A percentile compares a stretch with the other conserved stretches of the same genome.
Evolutionary conservation across 2,113 vertebrate genomes (phyloP).

Genomic region (Myotis lucifugus): DNA sequence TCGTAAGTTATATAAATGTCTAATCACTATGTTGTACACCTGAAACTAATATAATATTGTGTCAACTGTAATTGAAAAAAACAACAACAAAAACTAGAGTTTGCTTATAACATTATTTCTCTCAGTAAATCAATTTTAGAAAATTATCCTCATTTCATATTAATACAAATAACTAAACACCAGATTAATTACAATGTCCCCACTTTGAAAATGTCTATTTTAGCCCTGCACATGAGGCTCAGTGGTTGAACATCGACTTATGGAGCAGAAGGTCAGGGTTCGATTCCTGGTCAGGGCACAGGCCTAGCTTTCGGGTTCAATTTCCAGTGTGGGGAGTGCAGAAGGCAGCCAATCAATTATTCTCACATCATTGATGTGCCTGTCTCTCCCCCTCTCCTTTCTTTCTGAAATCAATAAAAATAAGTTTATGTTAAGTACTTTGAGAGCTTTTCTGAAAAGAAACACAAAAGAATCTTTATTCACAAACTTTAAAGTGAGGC

Average conservation of each 20-base stretch:
- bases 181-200: neutral
- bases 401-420: no score
- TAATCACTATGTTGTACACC: neutral
- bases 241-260: no score
- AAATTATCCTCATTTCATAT: neutral
- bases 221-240: no score
- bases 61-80: neutral
- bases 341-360: no score
- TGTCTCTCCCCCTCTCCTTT: no score
- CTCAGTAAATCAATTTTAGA: neutral
- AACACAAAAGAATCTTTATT: neutral
- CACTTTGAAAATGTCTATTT: neutral
- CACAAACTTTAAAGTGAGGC: neutral
- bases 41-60: neutral
- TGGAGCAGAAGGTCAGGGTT: no score
- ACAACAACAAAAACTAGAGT: neutral
- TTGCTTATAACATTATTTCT: slow-evolving; percentile 13
- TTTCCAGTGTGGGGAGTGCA: no score
- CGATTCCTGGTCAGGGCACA: no score
- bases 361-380: no score
- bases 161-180: slow-evolving; percentile 14
- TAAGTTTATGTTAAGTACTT: neutral
- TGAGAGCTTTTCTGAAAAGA: neutral
- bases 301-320: no score
- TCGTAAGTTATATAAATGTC: neutral